Evolutionary conservation across 2,113 vertebrate genomes (phyloP), one percentile per base, ranked within the genome.

Genomic region (Hippopotamus amphibius): DNA sequence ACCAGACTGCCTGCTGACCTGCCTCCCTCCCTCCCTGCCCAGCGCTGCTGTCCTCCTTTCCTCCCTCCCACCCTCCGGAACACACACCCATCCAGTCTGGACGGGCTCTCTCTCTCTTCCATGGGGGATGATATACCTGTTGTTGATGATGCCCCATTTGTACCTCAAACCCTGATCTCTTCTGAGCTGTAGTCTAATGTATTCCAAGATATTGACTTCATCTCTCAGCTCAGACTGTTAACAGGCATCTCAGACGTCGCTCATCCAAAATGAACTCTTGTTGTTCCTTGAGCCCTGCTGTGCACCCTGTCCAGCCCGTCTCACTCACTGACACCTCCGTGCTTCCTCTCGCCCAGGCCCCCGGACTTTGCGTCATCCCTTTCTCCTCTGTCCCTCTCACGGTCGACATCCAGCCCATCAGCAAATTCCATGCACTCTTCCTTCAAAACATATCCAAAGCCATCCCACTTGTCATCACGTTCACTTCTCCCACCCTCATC

Each of bases 151-250:
- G 61, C 14, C 2, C 15, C 12, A 2, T 16, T 15, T 7, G 7
- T 53, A 53, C 8, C 16, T 66, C 24, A 33, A 55, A 53, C 6
- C 26, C 41, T 7, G 6, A 43, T 43, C 17, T 19, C 65, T 50
- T 21, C 13, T 21, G 55, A 65, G 46, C 26, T 46, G 26, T 5
- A n/a, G 28, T n/a, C 77, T 55, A 7, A 3, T 65, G 33, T 26
- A 43, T 26, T 65, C 28, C 5, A 4, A 10, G 21, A 0, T 1
- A 1, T n/a, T 4, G 5, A 1, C 63, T 43, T 33, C 0, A 1
- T 5, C 59, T 68, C 48, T 68, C 61, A 6, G 19, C 37, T 7
- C 15, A 10, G 21, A 46, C 4, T 6, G 30, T 48, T 7, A 5
- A 7, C 5, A n/a, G 46, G 15, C 46, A 46, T 28, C 57, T 65